Percentiles rank a stretch among this genome's conserved stretches.
These are phyloP conservation scores for Brachyhypopomus gauderio DNA, from an alignment of 2,113 vertebrate genomes.

Conservation along the genomic window DNA sequence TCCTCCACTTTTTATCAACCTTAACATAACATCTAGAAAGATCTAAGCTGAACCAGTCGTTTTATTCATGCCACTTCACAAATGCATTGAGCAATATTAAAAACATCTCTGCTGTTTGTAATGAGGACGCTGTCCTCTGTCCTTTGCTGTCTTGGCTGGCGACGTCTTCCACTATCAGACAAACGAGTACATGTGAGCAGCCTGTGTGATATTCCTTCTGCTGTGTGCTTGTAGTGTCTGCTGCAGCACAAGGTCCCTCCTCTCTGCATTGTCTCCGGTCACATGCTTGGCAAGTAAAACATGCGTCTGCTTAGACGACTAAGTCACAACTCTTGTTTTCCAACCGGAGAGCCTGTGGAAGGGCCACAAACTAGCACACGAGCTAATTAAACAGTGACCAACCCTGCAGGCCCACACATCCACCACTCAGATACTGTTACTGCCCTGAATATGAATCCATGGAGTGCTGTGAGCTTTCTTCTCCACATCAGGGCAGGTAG, in stretches of 20 bases:
- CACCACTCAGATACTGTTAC: neutral
- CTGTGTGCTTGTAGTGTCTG: slow-evolving; percentile 25
- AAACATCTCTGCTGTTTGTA: slow-evolving; percentile 21
- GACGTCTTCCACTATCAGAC: slow-evolving; percentile 14
- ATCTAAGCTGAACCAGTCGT: neutral
- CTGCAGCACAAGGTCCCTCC: neutral
- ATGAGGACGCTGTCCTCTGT: neutral
- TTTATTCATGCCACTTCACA: neutral
- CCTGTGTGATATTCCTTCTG: neutral
- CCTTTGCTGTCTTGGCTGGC: slow-evolving; percentile 10
- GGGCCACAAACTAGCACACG: slow-evolving; percentile 10
- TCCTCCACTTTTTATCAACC: too few relatives aligned
- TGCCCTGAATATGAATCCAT: neutral
- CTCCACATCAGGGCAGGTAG: slow-evolving; percentile 24
- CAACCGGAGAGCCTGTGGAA: slow-evolving; percentile 13
- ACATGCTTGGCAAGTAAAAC: slow-evolving; percentile 11
- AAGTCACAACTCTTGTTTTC: slow-evolving; percentile 20
- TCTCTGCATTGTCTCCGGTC: slow-evolving; percentile 20
- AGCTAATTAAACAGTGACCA: slow-evolving; percentile 12
- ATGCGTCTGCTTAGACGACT: slow-evolving; percentile 5
- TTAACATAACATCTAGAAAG: too few relatives aligned
- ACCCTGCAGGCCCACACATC: neutral
- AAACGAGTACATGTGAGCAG: slow-evolving; percentile 20
- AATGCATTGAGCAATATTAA: slow-evolving; percentile 4
- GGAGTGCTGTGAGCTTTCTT: slow-evolving; percentile 12